Conservation (phyloP, 2,113 vertebrate species). For the Ammodytes marinus region DNA sequence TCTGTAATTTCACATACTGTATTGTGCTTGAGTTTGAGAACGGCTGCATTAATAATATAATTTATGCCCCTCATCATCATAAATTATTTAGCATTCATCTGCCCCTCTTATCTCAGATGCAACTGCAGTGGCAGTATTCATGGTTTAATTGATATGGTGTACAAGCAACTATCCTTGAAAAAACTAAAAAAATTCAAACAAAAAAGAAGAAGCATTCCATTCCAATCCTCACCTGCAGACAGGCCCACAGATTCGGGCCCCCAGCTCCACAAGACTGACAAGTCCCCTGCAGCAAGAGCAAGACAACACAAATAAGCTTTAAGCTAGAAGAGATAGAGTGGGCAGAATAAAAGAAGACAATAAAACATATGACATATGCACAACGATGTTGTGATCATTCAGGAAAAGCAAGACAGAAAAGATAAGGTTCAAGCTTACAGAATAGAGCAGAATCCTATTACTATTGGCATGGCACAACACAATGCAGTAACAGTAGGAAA, state of each 20-base stretch:
- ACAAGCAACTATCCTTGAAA: neutral
- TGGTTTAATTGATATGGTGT: neutral
- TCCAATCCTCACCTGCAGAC: slow-evolving; percentile 91
- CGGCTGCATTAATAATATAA: slow-evolving; percentile 7
- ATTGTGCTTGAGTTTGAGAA: neutral
- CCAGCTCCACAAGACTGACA: slow-evolving; percentile 96
- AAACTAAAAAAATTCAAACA: neutral
- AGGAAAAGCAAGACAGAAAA: neutral
- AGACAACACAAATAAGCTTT: neutral
- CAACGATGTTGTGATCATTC: neutral
- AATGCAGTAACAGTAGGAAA: no score
- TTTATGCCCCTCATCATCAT: slow-evolving; percentile 13
- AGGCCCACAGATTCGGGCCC: slow-evolving; percentile 98
- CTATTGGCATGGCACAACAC: no score
- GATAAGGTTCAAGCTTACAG: no score
- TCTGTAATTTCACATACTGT: neutral
- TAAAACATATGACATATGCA: neutral
- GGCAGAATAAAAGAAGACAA: neutral
- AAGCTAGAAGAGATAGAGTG: neutral
- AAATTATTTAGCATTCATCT: slow-evolving; percentile 42
- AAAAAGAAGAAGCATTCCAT: neutral
- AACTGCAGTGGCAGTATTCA: neutral
- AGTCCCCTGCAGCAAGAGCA: slow-evolving; percentile 86
- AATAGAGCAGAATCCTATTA: no score
- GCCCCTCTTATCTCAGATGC: slow-evolving; percentile 1